phyloP scores from a whole-genome alignment of 2,888 invertebrate species.

The Biston stratarius region DNA sequence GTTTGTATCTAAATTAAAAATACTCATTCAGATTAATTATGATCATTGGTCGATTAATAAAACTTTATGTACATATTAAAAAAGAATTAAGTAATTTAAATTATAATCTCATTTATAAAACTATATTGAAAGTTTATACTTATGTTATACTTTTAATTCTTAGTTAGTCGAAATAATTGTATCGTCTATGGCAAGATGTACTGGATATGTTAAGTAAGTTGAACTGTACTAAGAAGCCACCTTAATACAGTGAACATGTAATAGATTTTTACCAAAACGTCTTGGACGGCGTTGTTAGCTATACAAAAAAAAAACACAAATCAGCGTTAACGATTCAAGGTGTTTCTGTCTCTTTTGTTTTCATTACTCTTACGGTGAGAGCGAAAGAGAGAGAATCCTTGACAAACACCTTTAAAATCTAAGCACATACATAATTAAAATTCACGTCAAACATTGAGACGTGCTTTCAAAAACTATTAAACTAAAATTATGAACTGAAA shows the following conservation, averaged over 20 bases:
- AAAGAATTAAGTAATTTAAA: neutral
- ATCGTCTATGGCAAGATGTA: slow-evolving; percentile 19
- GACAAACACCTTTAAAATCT: neutral
- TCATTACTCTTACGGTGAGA: neutral
- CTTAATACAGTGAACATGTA: neutral
- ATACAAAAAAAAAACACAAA: neutral
- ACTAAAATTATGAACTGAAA: no score
- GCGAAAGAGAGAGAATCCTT: neutral
- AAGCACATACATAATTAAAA: neutral
- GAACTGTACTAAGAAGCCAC: no score
- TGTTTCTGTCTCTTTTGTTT: neutral
- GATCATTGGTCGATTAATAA: slow-evolving; percentile 15
- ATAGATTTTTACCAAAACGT: neutral
- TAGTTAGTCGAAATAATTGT: neutral
- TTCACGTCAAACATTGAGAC: no score
- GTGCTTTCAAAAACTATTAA: no score
- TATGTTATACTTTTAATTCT: neutral
- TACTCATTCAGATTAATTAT: neutral
- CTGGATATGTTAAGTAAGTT: neutral
- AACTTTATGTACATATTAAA: slow-evolving; percentile 1
- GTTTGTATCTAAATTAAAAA: neutral
- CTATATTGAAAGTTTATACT: slow-evolving; percentile 5
- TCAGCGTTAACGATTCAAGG: slow-evolving; percentile 1
- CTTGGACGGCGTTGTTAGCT: neutral
- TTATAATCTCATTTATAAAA: slow-evolving; percentile 20